Conservation (phyloP, 2,113 vertebrate genomes). For the Limanda limanda region DNA sequence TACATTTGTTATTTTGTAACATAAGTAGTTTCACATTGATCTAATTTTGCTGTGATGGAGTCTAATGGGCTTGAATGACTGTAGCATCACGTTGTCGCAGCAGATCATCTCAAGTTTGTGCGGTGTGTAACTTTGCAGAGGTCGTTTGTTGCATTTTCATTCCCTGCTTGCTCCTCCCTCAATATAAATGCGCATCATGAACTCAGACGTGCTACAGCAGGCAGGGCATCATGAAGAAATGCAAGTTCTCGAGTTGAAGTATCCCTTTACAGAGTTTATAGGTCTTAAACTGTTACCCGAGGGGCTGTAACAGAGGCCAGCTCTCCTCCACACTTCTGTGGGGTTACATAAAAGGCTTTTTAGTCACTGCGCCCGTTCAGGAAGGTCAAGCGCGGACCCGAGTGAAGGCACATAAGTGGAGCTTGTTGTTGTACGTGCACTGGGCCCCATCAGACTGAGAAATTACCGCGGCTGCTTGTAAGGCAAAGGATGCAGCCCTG, state of each 20-base stretch:
- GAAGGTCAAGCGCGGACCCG: constrained; percentile 73
- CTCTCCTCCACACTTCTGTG: constrained; percentile 44
- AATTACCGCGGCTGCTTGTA: constrained; percentile 57
- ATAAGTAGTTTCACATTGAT: neutral
- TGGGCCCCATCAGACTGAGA: constrained; percentile 65
- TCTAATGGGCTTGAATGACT: constrained; percentile 16
- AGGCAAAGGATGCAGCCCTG: constrained; percentile 53
- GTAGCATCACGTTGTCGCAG: constrained; percentile 1
- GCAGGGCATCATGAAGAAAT: constrained; percentile 37
- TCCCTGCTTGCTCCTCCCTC: constrained; percentile 12
- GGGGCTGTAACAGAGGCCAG: constrained; percentile 25
- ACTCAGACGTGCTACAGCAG: constrained; percentile 25
- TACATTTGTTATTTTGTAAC: no score
- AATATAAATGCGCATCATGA: constrained; percentile 51
- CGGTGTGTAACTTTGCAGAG: constrained; percentile 44
- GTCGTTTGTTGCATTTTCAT: constrained; percentile 54
- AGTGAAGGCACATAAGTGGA: constrained; percentile 64
- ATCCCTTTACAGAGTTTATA: constrained; percentile 57
- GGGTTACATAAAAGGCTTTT: constrained; percentile 66
- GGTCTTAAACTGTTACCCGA: constrained; percentile 54
- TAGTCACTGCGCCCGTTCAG: constrained; percentile 48
- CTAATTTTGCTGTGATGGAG: neutral
- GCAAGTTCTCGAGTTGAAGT: constrained; percentile 48
- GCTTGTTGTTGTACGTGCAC: constrained; percentile 54
- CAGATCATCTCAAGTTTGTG: constrained; percentile 28